Evolutionary conservation across 2,113 vertebrate species (phyloP), one percentile per base, ranked within the genome.

Genomic region (Podilymbus podiceps): DNA sequence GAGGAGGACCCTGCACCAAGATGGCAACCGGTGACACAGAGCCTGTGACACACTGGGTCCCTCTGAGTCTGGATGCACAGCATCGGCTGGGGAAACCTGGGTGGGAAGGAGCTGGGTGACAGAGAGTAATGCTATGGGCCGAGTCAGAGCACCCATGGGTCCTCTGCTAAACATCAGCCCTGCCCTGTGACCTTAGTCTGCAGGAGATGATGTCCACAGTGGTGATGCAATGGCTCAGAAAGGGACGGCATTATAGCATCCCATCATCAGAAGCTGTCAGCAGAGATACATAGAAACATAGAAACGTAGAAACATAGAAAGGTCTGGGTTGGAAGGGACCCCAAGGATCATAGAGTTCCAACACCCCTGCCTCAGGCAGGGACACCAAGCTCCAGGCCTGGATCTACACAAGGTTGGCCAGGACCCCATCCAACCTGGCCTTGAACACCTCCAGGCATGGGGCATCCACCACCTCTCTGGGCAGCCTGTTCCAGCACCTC

Each of bases 1-100:
- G 64, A 49, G 66, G 27, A 90, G 53, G 23, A 19, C 2, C 52
- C 10, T 13, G 4, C 0, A 11, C 25, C 9, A 4, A 44, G 11
- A 30, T 0, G 3, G 47, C 0, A 2, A 64, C 49, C 0, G 1
- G 35, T 2, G 1, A 10, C 30, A 25, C 0, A 2, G 23, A 73
- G 23, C 56, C 50, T 52, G 23, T 0, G 4, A 88, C 74, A 8
- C 12, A 5, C 42, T 0, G 0, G 47, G 25, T 83, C 1, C n/a
- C 25, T 30, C 47, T 27, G 73, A 42, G 72, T 12, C 13, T 3
- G 3, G 52, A 44, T 15, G 8, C 8, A 46, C 63, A 18, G 55
- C 5, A 11, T 3, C 1, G 25, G 28, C 35, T 55, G 71, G 58
- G n/a, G n/a, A 88, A 63, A 64, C 6, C 15, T 30, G 3, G 19